Base-by-base conservation (phyloP, 2,113 vertebrate genomes). In the Gorsachius goisagi region DNA sequence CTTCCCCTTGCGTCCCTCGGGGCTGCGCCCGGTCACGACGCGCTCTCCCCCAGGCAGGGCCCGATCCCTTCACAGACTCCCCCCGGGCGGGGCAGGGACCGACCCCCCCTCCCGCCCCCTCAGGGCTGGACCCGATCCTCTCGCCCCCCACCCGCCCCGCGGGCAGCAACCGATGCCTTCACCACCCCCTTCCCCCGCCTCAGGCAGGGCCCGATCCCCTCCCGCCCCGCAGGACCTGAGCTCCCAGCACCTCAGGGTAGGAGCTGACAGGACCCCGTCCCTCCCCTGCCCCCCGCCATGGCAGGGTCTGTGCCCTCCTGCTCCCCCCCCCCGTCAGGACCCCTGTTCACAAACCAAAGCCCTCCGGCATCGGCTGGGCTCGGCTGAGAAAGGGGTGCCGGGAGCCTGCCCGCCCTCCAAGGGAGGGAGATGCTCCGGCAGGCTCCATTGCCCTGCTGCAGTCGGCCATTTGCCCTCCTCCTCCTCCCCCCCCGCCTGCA, bases 391-490 rank as follows among this genome's bases (percentile, higher is more conserved):
- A 26, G 76, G 76, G 85, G 63, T 63, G 12, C 18, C 26, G 5
- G 72, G 67, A 37, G 17, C 64, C 62, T 89, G 86, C 24, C 47
- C 78, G 13, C 26, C 10, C 53, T 33, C 4, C 23, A 44, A 0
- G 53, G 66, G 47, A 67, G 44, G 50, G 59, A 35, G 33, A 12
- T n/a, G 21, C 63, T 26, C 55, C 55, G n/a, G 49, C 68, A 32
- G 81, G 35, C 77, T 81, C 73, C 81, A 17, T 45, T 89, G 90
- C 92, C 77, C 85, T n/a, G 50, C 85, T 90, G 88, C 96, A 53
- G 78, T 53, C 96, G 44, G 93, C 62, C 93, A 83, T 96, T 86
- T 90, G 76, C 75, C 89, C 91, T 83, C 66, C 39, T 47, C 16
- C 35, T 60, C 64, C 37, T 55, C 77, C 5, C 50, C 50, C 53